Base-by-base conservation (phyloP, 2,888 invertebrate species). In the Anticlea derivata region DNA sequence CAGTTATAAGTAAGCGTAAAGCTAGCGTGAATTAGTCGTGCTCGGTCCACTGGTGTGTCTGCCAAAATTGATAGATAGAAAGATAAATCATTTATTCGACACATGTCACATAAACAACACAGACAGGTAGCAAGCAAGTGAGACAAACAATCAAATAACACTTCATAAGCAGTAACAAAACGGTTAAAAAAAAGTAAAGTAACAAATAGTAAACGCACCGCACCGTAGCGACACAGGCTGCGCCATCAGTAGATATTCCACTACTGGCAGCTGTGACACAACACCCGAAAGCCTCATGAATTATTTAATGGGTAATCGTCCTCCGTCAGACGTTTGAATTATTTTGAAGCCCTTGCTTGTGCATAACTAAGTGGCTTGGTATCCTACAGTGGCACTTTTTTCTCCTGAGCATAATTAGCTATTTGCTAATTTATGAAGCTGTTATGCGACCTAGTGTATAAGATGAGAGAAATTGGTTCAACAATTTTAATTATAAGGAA, bases 311-410 rank as follows among this genome's bases (percentile, higher is more conserved):
- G 70, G 72, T 69, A 75, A 71, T 72, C 73, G 73, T 73, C 79
- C 78, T 75, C 70, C 63, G 76, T 76, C 74, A 76, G 78, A 74
- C 75, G 77, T 84, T 82, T 81, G 78, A 83, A 83, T 85, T 86
- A 84, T 84, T 84, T 86, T 80, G 79, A 78, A 76, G 75, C 69
- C 70, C 73, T 77, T 69, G 64, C 70, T 77, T 73, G 70, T 76
- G 77, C 78, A 81, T 84, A 80, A 83, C 82, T 80, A 83, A 79
- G 73, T 71, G 66, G 51, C 31, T 50, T 30, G 48, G 54, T 45
- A 48, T 55, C 46, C 52, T 40, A 37, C 46, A 37, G 50, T 30
- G 53, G 37, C 51, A 61, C 39, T 56, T 62, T 62, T 62, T 62
- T 44, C 51, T 50, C 55, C 40, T 41, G 44, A 39, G 33, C 30